phyloP scores from a whole-genome alignment of 1,140 invertebrate species.

The Ips typographus region DNA sequence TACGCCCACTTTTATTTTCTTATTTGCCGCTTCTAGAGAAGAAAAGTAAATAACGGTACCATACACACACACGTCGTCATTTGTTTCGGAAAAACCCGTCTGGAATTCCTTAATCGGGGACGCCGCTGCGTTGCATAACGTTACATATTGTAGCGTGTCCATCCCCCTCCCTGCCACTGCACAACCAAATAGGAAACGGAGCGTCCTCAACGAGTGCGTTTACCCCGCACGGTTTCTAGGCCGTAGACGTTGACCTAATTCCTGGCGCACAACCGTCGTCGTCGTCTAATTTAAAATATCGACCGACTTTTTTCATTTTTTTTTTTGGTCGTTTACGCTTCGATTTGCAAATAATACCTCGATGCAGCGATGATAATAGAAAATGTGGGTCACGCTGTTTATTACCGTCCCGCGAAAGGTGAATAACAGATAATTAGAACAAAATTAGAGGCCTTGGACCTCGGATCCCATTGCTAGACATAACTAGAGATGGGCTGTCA shows the following conservation, averaged over 20 bases:
- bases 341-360: conserved; percentile 16
- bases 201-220: conserved; percentile 27
- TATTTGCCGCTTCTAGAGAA: too few relatives aligned
- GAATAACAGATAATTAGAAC: conserved; percentile 30
- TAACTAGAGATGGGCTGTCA: too few relatives aligned
- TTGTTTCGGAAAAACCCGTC: too few relatives aligned
- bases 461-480: neutral
- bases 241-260: conserved; percentile 30
- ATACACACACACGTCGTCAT: too few relatives aligned
- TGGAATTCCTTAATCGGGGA: neutral
- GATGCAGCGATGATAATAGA: conserved; percentile 2
- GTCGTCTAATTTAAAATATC: conserved; percentile 18
- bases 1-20: too few relatives aligned
- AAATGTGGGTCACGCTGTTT: conserved; percentile 24
- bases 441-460: conserved; percentile 14
- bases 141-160: neutral
- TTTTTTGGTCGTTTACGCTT: neutral
- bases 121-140: conserved; percentile 10
- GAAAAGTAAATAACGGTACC: too few relatives aligned
- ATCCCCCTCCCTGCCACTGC: neutral
- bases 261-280: neutral
- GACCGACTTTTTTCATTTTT: conserved; percentile 7
- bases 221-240: conserved; percentile 25
- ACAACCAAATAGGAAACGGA: neutral
- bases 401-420: conserved; percentile 15